These are phyloP conservation scores for Pholis gunnellus DNA, from an alignment of 2,113 vertebrate genomes.

Conservation along the genomic window DNA sequence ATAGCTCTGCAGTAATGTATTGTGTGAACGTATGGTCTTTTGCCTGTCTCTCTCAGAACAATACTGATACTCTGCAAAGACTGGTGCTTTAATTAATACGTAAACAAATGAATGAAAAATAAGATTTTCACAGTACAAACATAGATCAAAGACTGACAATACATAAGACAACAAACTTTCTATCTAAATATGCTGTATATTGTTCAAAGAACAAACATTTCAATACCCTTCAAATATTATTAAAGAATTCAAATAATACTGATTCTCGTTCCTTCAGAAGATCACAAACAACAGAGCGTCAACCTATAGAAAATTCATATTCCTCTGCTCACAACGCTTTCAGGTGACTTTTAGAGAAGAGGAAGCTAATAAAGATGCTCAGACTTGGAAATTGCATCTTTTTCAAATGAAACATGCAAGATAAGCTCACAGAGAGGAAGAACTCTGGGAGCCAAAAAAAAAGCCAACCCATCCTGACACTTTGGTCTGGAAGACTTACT, in stretches of 20 bases:
- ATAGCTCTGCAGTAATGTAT: background rate
- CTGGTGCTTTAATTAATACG: background rate
- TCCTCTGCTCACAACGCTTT: constrained; percentile 13
- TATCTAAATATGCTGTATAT: background rate
- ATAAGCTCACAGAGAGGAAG: background rate
- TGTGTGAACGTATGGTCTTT: no score
- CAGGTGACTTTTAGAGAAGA: constrained; percentile 32
- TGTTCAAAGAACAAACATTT: background rate
- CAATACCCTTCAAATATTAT: background rate
- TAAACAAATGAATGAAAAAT: background rate
- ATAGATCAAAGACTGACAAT: background rate
- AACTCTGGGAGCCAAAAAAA: background rate
- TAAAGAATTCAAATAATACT: background rate
- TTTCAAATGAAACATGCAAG: constrained; percentile 39
- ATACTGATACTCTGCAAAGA: background rate
- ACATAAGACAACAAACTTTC: background rate
- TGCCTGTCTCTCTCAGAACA: background rate
- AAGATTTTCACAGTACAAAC: background rate
- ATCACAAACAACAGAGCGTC: constrained; percentile 3
- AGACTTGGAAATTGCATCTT: constrained; percentile 34
- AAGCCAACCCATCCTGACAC: background rate
- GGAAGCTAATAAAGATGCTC: constrained; percentile 43
- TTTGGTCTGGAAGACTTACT: constrained; percentile 85
- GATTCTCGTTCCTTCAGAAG: background rate
- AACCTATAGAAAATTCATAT: constrained; percentile 2